Evolutionary conservation across 2,113 vertebrate species (phyloP).

Genomic region (Pelusios castaneus): DNA sequence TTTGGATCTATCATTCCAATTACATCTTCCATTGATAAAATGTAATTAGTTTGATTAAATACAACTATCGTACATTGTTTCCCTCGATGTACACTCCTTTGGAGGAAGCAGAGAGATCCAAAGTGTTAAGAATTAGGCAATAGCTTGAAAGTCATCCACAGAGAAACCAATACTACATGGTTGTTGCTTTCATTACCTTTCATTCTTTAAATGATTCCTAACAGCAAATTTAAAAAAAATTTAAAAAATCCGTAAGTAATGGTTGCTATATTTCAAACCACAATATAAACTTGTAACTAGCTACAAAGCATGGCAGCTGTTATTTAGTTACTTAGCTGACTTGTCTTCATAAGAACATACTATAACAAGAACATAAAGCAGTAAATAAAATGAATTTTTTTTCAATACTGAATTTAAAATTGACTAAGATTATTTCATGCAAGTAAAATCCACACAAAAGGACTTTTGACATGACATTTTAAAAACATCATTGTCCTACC

Average conservation of each 20-base stretch:
- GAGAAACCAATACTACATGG: slow-evolving; percentile 42
- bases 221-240: slow-evolving; percentile 14
- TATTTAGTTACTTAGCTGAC: not conserved
- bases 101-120: slow-evolving; percentile 9
- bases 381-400: not conserved
- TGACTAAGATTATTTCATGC: slow-evolving; percentile 6
- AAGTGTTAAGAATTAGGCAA: slow-evolving; percentile 54
- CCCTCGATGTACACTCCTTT: not conserved
- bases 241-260: slow-evolving; percentile 1
- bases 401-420: not conserved
- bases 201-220: not conserved
- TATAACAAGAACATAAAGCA: not conserved
- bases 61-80: slow-evolving; percentile 16
- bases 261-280: not conserved
- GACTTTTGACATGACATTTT: not conserved
- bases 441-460: not conserved
- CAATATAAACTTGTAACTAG: not conserved
- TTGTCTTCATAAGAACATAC: not conserved
- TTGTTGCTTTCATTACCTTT: slow-evolving; percentile 37
- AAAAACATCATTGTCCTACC: slow-evolving; percentile 11
- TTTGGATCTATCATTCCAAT: not conserved
- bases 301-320: not conserved
- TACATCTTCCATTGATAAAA: slow-evolving; percentile 53
- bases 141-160: slow-evolving; percentile 52
- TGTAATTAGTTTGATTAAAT: slow-evolving; percentile 48